A percentile compares a stretch with the other conserved stretches of the same genome.
These are phyloP conservation scores for Streblospio benedicti DNA, from an alignment of 1,140 invertebrate genomes.

Conservation along the genomic window DNA sequence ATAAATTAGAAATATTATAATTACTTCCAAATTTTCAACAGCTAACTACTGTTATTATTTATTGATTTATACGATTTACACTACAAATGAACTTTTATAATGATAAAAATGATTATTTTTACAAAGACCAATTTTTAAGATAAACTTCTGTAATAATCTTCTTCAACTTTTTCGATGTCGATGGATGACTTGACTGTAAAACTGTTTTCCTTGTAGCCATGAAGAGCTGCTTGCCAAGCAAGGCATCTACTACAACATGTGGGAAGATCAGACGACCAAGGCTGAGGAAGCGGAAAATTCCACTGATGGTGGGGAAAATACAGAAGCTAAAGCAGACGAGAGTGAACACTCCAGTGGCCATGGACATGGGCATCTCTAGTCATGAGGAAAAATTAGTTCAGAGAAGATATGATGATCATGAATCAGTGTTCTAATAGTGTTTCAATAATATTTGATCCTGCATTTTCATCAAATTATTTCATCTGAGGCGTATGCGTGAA, in stretches of 20 bases:
- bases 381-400: too few relatives aligned
- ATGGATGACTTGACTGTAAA: background rate
- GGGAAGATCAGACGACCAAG: constrained; percentile 71
- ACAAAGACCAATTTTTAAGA: too few relatives aligned
- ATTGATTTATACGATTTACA: background rate
- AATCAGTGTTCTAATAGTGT: too few relatives aligned
- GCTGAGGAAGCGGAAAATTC: constrained; percentile 32
- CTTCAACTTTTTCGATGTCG: background rate
- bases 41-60: background rate
- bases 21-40: too few relatives aligned
- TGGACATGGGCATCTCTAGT: too few relatives aligned
- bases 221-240: constrained; percentile 62
- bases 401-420: too few relatives aligned
- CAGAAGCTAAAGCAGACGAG: background rate
- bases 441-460: too few relatives aligned
- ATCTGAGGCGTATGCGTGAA: too few relatives aligned
- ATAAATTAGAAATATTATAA: too few relatives aligned
- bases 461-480: too few relatives aligned
- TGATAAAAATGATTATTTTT: background rate
- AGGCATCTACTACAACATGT: constrained; percentile 76
- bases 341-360: background rate
- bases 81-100: background rate
- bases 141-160: background rate
- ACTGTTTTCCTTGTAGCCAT: constrained; percentile 54
- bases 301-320: background rate